Base-by-base conservation (phyloP, 1,140 invertebrate species). In the Pogonus chalceus region DNA sequence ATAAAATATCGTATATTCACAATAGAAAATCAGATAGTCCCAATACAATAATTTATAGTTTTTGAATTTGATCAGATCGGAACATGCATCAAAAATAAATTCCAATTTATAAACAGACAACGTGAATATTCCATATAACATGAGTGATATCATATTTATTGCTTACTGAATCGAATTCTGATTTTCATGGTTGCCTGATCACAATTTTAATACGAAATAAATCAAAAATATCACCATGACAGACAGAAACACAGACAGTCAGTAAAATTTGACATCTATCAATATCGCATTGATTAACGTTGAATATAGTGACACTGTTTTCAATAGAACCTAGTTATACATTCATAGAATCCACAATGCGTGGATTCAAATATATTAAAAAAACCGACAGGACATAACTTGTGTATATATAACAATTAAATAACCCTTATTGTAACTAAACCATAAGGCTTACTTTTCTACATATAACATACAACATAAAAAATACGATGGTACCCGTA, bases 261-360 rank as follows among this genome's bases (percentile, higher is more conserved):
- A 16, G 21, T 9, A 48, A 52, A 46, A 21, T 20, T 12, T 52
- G 54, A 20, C 50, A 20, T 57, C 62, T 63, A 66, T 69, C 68
- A 65, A 68, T 69, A 64, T 64, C 58, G 63, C 60, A 69, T 69
- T 69, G 68, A 69, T 69, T 65, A 65, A 61, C 65, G 61, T 64
- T 67, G 37, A 10, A 43, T 16, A 43, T 16, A 43, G 9, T 43
- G 37, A 43, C 37, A 43, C 37, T 18, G 37, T 12, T 43, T 43
- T 43, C 9, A 69, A 69, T 69, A 66, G 37, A 65, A 68, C 67
- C 68, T 69, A 69, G 68, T 69, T 69, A 69, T 59, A 61, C 66
- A 69, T 68, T 67, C 65, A 69, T 66, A 64, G 56, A 60, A 51
- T 58, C 55, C 55, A 68, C 67, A 68, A 69, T 65, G 61, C 61